Evolutionary conservation across 2,113 vertebrate species (phyloP).

Genomic region (Craseonycteris thonglongyai): DNA sequence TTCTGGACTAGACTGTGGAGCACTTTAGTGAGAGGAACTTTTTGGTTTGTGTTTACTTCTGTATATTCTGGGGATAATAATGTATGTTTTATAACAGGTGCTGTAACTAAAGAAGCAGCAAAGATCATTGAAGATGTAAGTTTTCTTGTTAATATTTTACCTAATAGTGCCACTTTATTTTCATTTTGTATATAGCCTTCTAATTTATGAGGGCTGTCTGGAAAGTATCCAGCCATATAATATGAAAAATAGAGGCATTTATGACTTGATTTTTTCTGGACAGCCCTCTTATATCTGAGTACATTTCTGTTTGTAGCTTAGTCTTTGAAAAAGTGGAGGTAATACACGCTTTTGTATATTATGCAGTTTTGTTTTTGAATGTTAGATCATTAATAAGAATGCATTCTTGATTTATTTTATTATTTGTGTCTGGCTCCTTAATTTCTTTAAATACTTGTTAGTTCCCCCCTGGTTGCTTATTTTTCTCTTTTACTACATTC

Average conservation of each 20-base stretch:
- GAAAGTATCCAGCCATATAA: too few species aligned
- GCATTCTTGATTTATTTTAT: conserved; percentile 2
- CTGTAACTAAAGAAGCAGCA: conserved; percentile 85
- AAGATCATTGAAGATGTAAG: conserved; percentile 93
- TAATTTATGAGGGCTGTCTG: too few species aligned
- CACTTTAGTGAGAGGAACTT: neutral
- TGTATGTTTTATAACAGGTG: conserved; percentile 78
- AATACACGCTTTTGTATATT: too few species aligned
- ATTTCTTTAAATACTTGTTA: conserved; percentile 27
- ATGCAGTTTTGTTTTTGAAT: conserved; percentile 9
- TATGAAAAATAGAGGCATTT: too few species aligned
- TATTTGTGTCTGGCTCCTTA: conserved; percentile 12
- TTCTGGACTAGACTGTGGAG: neutral
- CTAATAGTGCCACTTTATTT: conserved; percentile 27
- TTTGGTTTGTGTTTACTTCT: conserved; percentile 43
- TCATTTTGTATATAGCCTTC: conserved; percentile 25
- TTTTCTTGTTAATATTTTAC: conserved; percentile 65
- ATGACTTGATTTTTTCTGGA: too few species aligned
- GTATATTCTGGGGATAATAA: conserved; percentile 3
- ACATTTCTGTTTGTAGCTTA: neutral
- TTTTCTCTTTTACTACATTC: conserved; percentile 3
- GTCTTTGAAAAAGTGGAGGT: neutral
- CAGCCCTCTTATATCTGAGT: too few species aligned
- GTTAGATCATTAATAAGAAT: conserved; percentile 5
- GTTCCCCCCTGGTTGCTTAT: neutral